Evolutionary conservation across 2,888 invertebrate species (phyloP), one percentile per base, ranked within the genome.

Genomic region (Thelaira solivaga): DNA sequence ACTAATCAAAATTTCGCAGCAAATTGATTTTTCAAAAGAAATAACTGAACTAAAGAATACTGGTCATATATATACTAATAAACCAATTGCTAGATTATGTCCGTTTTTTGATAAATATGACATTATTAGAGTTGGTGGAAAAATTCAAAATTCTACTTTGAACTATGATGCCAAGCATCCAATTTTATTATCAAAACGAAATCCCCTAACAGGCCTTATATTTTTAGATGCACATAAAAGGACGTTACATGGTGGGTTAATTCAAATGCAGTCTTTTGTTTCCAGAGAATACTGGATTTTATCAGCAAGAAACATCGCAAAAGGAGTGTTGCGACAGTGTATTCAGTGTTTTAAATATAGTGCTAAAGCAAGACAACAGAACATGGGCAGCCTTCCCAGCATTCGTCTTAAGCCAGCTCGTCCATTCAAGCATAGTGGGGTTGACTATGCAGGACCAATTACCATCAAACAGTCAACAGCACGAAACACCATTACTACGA

Each of bases 31-130:
- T 26, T 16, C 6, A 6, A n/a, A 34, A 6, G 53, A 53, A 49
- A 41, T 68, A 41, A 18, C 4, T 6, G 26, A 20, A 26, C 22
- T 10, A 61, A 31, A 18, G 7, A 49, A 53, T 36, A 39, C 18
- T 10, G 34, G 18, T 13, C 22, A 26, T 26, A n/a, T 34, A n/a
- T 29, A 6, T 6, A 26, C 7, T 20, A 51, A 13, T 6, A 18
- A 36, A 10, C 39, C 36, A 16, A 13, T 39, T 2, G 7, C 39
- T 6, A 13, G 39, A n/a, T 57, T 57, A 16, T 57, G 39, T 10
- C 80, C 80, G 34, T 77, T 81, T 49, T 18, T 78, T 1, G 80
- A 80, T 36, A 29, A 45, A 4, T 31, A 62, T 8, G 43, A 26
- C 13, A 11, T 72, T n/a, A 22, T 51, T 8, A 36, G 61, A 53